Evolutionary conservation across 2,113 vertebrate species (phyloP).

Genomic region (Patagioenas fasciata): DNA sequence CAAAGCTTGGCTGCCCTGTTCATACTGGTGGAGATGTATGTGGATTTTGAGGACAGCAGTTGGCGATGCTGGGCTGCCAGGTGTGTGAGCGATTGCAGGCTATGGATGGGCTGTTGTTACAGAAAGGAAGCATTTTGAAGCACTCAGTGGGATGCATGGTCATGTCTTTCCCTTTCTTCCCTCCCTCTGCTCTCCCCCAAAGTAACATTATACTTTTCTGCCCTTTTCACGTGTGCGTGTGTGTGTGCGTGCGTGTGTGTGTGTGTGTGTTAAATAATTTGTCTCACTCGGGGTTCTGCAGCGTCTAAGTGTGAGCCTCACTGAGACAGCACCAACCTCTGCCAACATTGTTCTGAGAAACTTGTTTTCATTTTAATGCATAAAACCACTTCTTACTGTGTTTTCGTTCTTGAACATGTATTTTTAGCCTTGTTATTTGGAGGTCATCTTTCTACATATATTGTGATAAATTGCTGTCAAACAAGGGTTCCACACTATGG

Average conservation of each 20-base stretch:
- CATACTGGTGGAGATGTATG: accelerated
- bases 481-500: not conserved
- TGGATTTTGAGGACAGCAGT: not conserved
- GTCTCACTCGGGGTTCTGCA: not conserved
- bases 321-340: not conserved
- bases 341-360: not conserved
- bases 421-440: not conserved
- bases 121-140: not conserved
- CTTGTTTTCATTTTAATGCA: not conserved
- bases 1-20: not conserved
- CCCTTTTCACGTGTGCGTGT: not conserved
- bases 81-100: not conserved
- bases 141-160: not conserved
- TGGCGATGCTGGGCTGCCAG: not conserved
- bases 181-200: not conserved
- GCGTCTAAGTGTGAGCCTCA: not conserved
- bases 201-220: not conserved
- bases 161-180: not conserved
- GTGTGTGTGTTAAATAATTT: not conserved
- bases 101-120: not conserved
- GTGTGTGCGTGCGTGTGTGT: not conserved
- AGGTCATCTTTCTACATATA: not conserved
- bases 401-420: not conserved
- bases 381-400: not conserved
- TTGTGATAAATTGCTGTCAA: not conserved